Evolutionary conservation across 2,113 vertebrate genomes (phyloP), one percentile per base, ranked within the genome.

Genomic region (Kryptolebias marmoratus): DNA sequence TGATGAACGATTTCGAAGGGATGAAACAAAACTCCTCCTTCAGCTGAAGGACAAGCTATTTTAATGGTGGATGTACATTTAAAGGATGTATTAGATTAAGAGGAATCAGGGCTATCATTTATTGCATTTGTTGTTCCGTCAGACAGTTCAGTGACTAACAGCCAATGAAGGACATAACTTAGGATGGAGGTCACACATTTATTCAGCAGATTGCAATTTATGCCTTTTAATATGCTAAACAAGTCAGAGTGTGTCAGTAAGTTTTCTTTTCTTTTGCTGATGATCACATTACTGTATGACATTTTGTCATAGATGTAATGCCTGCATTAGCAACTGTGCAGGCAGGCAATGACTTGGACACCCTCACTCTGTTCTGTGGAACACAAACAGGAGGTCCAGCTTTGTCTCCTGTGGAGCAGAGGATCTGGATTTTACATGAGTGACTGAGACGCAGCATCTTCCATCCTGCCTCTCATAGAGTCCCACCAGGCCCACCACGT

Each of bases 351-450:
- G 89, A 84, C 88, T 90, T 89, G 85, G 88, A 89, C 89, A 88
- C 89, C 83, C 91, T 90, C 88, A 85, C 84, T 89, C 86, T 91
- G 91, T 91, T 86, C 73, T 69, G 80, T 65, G 54, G 50, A 73
- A 84, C 86, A 84, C 85, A 88, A 90, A 92, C 88, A 92, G 90
- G 90, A 90, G 89, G 88, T 91, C 89, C 89, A 71, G 79, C 88
- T 79, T 70, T 11, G 53, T 83, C 83, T 88, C 89, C 90, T 66
- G 88, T 85, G 82, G 89, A 84, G 87, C 78, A 64, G 81, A 84
- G 79, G 88, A 88, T 94, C 88, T 93, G 93, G 93, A 90, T 87
- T 90, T 85, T 91, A 84, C 88, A 91, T 91, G 91, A 92, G 56
- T 90, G 90, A 89, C 81, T 92, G 87, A 84, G 81, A 88, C 86